Conservation (phyloP, 2,113 vertebrate species). For the Gasterosteus aculeatus region DNA sequence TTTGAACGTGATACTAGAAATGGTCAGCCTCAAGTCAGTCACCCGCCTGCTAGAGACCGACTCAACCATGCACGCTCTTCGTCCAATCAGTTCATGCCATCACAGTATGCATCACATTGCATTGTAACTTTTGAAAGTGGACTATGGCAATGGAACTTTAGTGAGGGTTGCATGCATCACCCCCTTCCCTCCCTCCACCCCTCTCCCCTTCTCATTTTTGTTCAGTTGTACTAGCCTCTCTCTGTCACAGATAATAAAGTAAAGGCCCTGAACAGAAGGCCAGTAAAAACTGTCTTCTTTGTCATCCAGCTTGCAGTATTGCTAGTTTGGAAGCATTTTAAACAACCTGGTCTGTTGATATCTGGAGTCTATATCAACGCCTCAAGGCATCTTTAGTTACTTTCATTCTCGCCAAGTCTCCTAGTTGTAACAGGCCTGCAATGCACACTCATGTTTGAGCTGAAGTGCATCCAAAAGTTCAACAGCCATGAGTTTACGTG, state of each 20-base stretch:
- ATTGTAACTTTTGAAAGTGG: conserved; percentile 21
- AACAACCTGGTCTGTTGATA: conserved; percentile 39
- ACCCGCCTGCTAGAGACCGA: conserved; percentile 7
- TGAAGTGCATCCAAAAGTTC: conserved; percentile 14
- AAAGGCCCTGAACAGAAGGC: conserved; percentile 31
- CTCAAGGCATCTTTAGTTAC: conserved; percentile 31
- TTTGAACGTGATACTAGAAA: conserved; percentile 10
- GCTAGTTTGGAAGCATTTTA: conserved; percentile 16
- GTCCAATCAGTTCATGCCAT: conserved; percentile 41
- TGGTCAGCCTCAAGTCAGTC: conserved; percentile 6
- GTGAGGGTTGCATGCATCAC: conserved; percentile 1
- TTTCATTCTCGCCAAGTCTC: conserved; percentile 15
- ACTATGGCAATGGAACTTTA: conserved; percentile 11
- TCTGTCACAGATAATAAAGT: conserved; percentile 39
- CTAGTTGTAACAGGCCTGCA: conserved; percentile 36
- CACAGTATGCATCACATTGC: conserved; percentile 29
- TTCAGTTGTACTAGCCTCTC: conserved; percentile 10
- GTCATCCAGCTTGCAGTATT: conserved; percentile 23
- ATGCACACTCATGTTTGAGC: conserved; percentile 8
- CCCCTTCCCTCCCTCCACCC: not conserved
- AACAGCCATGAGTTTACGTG: not conserved
- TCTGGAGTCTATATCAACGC: conserved; percentile 28
- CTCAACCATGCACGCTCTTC: conserved; percentile 1
- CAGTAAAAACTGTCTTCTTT: conserved; percentile 56
- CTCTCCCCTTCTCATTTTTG: not conserved